Percentiles rank a stretch among this genome's conserved stretches.
phyloP scores from a whole-genome alignment of 2,888 invertebrate genomes.

The Pachymerium ferrugineum region DNA sequence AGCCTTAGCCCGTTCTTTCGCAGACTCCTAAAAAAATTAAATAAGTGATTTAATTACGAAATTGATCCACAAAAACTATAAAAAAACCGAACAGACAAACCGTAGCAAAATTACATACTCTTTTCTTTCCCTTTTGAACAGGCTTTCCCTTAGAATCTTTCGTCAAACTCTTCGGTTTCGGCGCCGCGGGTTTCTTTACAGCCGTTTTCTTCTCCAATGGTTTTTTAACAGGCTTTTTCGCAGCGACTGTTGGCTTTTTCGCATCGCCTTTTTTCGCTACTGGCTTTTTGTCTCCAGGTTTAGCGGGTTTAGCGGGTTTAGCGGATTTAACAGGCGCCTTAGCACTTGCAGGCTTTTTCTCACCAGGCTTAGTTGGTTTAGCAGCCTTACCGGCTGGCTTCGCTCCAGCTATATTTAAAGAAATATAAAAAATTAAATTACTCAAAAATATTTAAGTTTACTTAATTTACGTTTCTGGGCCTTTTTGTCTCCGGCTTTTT shows the following conservation, averaged over 20 bases:
- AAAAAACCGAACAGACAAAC: not conserved
- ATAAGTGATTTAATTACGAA: not conserved
- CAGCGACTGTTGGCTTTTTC: too few species aligned
- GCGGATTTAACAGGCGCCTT: not conserved
- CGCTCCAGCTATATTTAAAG: not conserved
- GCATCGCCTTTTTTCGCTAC: too few species aligned
- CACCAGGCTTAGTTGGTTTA: not conserved
- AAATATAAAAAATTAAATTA: not conserved
- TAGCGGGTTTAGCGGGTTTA: too few species aligned
- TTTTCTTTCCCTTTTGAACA: not conserved
- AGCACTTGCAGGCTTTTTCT: not conserved
- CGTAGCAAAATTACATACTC: not conserved
- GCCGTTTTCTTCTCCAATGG: not conserved
- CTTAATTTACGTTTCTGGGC: not conserved
- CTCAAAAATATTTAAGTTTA: not conserved
- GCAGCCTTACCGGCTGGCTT: not conserved
- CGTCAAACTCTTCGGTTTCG: not conserved
- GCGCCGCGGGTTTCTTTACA: not conserved
- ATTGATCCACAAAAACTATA: not conserved
- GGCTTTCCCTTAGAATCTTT: too few species aligned
- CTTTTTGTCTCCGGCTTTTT: not conserved
- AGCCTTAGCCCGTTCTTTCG: conserved; percentile 31
- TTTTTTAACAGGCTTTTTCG: not conserved
- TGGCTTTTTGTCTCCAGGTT: not conserved
- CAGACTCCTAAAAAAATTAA: conserved; percentile 29